These are phyloP conservation scores for Xylocampa areola DNA, from an alignment of 2,888 invertebrate species.

Conservation along the genomic window DNA sequence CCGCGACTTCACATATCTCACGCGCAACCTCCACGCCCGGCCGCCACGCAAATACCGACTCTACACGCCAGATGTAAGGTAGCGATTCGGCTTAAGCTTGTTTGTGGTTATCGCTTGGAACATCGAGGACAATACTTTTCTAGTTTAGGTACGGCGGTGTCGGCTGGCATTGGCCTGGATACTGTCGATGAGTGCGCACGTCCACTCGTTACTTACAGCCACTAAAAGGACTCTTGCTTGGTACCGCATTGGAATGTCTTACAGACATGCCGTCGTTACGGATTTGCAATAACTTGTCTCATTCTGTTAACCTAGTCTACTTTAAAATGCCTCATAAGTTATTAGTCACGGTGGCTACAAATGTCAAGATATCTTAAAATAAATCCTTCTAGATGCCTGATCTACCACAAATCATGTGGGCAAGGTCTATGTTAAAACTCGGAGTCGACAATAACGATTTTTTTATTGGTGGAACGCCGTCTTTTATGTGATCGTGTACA, in stretches of 20 bases:
- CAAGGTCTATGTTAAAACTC: conserved; percentile 68
- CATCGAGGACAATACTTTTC: conserved; percentile 90
- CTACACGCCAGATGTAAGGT: conserved; percentile 69
- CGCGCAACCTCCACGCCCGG: conserved; percentile 83
- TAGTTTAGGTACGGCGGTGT: conserved; percentile 86
- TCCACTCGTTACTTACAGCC: conserved; percentile 69
- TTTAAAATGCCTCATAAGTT: conserved; percentile 23
- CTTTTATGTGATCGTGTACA: conserved; percentile 68
- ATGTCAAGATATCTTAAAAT: conserved; percentile 38
- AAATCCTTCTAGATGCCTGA: conserved; percentile 65
- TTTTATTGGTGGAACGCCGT: conserved; percentile 75
- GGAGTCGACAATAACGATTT: conserved; percentile 72
- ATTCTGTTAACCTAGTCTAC: conserved; percentile 49
- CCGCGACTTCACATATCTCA: conserved; percentile 89
- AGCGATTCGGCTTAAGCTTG: conserved; percentile 63
- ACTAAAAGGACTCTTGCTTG: conserved; percentile 51
- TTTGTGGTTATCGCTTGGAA: conserved; percentile 86
- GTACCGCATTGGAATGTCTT: conserved; percentile 61
- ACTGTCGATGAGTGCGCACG: conserved; percentile 85
- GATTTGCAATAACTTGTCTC: conserved; percentile 55
- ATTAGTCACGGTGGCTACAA: conserved; percentile 25
- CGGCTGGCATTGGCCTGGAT: conserved; percentile 89
- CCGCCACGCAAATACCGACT: conserved; percentile 68
- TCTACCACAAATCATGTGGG: conserved; percentile 78
- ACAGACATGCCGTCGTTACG: conserved; percentile 42